Evolutionary conservation across 2,797 vertebrate genomes (phyloP).

Genomic region (Halcyon badia): DNA sequence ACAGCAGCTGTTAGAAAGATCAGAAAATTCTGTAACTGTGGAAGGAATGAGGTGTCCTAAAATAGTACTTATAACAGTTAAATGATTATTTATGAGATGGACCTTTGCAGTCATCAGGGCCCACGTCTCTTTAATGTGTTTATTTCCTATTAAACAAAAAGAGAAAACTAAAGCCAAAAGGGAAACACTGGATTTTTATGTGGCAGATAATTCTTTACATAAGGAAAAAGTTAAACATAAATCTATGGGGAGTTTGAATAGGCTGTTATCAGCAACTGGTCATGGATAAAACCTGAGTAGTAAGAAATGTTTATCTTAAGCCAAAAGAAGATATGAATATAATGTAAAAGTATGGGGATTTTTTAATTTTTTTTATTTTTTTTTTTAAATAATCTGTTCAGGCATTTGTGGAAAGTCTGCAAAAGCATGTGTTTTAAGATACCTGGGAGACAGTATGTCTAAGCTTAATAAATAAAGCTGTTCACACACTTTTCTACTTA

Average conservation of each 20-base stretch:
- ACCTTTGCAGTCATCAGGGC: neutral
- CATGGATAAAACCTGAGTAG: neutral
- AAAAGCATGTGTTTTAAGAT: slow-evolving; percentile 4
- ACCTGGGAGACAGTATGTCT: neutral
- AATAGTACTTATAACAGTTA: neutral
- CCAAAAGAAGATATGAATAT: neutral
- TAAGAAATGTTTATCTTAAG: neutral
- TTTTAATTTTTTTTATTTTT: neutral
- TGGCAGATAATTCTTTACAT: neutral
- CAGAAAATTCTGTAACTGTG: neutral
- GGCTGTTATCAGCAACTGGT: neutral
- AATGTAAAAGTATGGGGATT: neutral
- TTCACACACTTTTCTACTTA: neutral
- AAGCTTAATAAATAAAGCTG: slow-evolving; percentile 10
- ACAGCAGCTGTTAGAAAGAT: neutral
- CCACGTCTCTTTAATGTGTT: neutral
- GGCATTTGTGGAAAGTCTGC: neutral
- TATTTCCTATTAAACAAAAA: neutral
- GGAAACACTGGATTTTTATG: neutral
- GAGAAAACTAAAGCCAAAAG: neutral
- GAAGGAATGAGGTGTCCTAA: neutral
- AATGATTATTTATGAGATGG: neutral
- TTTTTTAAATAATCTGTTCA: neutral
- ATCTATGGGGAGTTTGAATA: neutral
- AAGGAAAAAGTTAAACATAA: neutral